A percentile compares a stretch with the other conserved stretches of the same genome.
Conservation (phyloP, 2,797 vertebrate genomes). For the Balearica regulorum region DNA sequence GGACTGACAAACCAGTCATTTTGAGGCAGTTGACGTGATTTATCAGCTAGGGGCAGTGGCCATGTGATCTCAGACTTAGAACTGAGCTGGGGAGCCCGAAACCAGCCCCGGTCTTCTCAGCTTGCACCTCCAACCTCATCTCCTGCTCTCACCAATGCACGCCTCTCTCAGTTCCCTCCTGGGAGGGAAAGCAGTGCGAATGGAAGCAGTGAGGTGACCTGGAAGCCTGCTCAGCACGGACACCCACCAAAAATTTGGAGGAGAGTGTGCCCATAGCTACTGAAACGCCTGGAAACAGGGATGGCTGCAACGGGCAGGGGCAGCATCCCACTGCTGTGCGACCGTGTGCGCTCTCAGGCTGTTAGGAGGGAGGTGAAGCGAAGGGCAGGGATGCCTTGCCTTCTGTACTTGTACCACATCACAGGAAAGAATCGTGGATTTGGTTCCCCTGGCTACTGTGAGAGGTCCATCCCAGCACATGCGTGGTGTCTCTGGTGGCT, state of each 20-base stretch:
- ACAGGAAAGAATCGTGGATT: background rate
- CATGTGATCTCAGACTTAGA: background rate
- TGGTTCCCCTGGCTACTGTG: background rate
- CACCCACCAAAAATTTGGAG: rapidly evolving
- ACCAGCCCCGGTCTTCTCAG: background rate
- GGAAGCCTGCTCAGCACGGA: background rate
- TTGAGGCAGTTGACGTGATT: background rate
- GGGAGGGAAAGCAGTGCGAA: background rate
- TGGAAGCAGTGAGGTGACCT: background rate
- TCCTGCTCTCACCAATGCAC: rapidly evolving
- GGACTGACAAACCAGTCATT: background rate
- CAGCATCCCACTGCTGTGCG: background rate
- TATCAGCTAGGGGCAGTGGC: background rate
- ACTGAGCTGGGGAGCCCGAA: background rate
- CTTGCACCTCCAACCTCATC: background rate
- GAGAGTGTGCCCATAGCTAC: background rate
- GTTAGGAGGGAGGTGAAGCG: rapidly evolving
- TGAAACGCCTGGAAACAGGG: background rate
- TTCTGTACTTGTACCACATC: rapidly evolving
- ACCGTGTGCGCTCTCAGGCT: rapidly evolving
- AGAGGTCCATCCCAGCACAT: background rate
- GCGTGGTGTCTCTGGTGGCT: background rate
- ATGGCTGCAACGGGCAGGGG: rapidly evolving
- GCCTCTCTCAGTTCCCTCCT: background rate
- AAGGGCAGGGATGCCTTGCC: rapidly evolving